Conservation (phyloP, 2,797 vertebrate genomes). For the Anableps anableps region DNA sequence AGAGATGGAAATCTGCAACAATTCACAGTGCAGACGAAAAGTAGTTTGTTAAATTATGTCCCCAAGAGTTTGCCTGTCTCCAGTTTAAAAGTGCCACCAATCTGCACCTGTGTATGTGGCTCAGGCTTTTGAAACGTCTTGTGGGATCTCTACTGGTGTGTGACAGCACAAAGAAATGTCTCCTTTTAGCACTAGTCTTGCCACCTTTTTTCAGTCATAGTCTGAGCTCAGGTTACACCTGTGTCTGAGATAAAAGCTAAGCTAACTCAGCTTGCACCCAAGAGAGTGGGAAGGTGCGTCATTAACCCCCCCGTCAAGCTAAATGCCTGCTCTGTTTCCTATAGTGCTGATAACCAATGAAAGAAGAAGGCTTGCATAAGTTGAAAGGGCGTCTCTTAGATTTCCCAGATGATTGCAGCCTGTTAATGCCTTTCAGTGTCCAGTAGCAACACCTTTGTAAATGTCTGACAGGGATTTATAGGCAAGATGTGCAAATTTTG, state of each 20-base stretch:
- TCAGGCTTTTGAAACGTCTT: background rate
- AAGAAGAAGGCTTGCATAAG: background rate
- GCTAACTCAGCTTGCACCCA: background rate
- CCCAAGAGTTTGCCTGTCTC: constrained; percentile 5
- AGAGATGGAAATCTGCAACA: constrained; percentile 1
- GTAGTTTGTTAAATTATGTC: constrained; percentile 15
- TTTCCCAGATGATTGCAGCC: background rate
- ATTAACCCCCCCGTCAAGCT: background rate
- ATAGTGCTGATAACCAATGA: constrained; percentile 3
- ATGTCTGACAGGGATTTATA: background rate
- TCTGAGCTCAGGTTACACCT: constrained; percentile 15
- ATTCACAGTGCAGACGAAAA: constrained; percentile 4
- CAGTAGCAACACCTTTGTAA: background rate
- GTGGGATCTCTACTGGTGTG: constrained; percentile 1
- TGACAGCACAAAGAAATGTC: constrained; percentile 5
- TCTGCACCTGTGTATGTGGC: background rate
- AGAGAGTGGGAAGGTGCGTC: constrained; percentile 2
- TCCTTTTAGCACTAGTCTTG: constrained; percentile 11
- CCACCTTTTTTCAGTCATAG: background rate
- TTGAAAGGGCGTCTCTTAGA: background rate
- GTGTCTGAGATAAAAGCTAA: constrained; percentile 22
- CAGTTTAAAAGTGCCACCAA: background rate
- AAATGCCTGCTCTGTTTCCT: constrained; percentile 13
- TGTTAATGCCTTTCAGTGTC: background rate
- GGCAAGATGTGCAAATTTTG: background rate